Evolutionary conservation across 2,113 vertebrate genomes (phyloP).

Genomic region (Elephantulus edwardii): DNA sequence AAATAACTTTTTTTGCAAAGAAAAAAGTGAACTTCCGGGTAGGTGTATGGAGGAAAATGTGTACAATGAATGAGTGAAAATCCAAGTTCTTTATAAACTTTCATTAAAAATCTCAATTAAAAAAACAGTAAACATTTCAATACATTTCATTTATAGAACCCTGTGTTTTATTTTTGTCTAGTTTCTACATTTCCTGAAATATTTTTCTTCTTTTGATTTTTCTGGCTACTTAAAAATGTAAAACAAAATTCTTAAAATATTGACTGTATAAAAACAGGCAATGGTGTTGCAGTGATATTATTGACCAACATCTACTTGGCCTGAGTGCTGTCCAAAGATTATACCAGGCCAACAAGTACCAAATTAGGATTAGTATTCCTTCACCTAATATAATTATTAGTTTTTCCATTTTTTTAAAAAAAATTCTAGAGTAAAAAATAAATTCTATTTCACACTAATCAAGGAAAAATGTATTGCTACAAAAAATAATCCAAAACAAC

Average conservation of each 20-base stretch:
- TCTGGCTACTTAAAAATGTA: not conserved
- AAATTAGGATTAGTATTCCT: not conserved
- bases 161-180: not conserved
- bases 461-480: not conserved
- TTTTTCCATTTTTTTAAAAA: not conserved
- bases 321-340: not conserved
- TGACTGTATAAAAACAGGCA: not conserved
- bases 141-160: constrained; percentile 19
- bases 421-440: not conserved
- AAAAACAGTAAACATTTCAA: too few relatives aligned
- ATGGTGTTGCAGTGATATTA: not conserved
- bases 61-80: too few relatives aligned
- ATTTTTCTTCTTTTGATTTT: constrained; percentile 1
- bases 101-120: too few relatives aligned
- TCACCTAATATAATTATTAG: not conserved
- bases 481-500: not conserved
- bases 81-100: too few relatives aligned
- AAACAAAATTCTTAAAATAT: not conserved
- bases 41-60: too few relatives aligned
- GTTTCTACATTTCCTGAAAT: not conserved
- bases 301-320: not conserved
- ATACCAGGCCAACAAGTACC: too few relatives aligned
- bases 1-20: too few relatives aligned
- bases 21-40: too few relatives aligned
- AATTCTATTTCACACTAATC: not conserved